Evolutionary conservation across 2,888 invertebrate genomes (phyloP).

Genomic region (Chesias legatella): DNA sequence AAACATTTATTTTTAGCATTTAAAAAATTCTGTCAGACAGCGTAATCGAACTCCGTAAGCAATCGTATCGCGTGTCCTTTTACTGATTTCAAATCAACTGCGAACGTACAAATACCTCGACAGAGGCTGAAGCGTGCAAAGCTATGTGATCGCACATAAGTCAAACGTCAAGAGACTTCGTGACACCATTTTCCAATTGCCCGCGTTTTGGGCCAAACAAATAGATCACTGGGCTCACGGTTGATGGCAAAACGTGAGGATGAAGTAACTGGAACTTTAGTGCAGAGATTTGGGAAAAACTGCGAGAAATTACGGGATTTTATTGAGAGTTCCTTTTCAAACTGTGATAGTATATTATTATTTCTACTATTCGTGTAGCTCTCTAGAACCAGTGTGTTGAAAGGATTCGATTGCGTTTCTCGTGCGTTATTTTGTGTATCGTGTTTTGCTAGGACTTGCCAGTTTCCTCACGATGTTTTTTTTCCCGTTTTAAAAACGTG

Average conservation of each 20-base stretch:
- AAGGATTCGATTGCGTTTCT: too few relatives aligned
- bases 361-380: too few relatives aligned
- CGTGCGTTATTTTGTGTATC: too few relatives aligned
- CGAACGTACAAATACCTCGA: slow-evolving; percentile 19
- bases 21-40: too few relatives aligned
- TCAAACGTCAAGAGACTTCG: slow-evolving; percentile 63
- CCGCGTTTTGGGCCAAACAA: slow-evolving; percentile 55
- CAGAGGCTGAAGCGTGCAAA: slow-evolving; percentile 41
- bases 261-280: slow-evolving; percentile 4
- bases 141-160: slow-evolving; percentile 49
- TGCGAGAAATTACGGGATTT: background rate
- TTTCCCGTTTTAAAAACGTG: too few relatives aligned
- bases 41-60: too few relatives aligned
- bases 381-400: too few relatives aligned
- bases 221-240: slow-evolving; percentile 47
- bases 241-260: slow-evolving; percentile 15
- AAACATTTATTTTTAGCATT: too few relatives aligned
- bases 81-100: slow-evolving; percentile 9
- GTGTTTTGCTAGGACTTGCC: too few relatives aligned
- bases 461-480: too few relatives aligned
- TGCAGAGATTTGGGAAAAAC: slow-evolving; percentile 4
- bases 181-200: slow-evolving; percentile 66
- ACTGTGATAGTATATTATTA: too few relatives aligned
- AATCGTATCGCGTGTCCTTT: background rate
- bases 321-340: too few relatives aligned